Conservation (phyloP, 2,113 vertebrate genomes). For the human (Homo sapiens) region DNA sequence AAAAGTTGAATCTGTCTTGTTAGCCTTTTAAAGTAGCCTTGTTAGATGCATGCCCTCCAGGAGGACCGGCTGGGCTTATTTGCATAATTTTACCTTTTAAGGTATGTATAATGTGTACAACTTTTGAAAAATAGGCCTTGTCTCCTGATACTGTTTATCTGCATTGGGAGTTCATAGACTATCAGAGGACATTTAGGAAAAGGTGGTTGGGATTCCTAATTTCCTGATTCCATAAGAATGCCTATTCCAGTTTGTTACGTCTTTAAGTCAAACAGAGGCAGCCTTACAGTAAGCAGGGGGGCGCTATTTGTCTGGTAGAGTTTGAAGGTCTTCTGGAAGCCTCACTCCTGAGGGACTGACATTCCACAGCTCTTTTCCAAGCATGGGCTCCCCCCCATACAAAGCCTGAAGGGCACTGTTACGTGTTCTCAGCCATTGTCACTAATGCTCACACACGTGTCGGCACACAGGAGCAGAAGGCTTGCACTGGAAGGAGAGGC, state of each 20-base stretch:
- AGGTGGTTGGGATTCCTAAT: neutral
- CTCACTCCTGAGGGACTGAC: neutral
- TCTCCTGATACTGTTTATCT: neutral
- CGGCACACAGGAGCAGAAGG: too few relatives aligned
- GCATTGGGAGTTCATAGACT: neutral
- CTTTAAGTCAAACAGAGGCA: neutral
- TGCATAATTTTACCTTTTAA: constrained; percentile 26
- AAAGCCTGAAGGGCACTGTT: neutral
- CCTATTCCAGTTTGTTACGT: neutral
- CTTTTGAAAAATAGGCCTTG: constrained; percentile 45
- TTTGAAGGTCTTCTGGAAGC: neutral
- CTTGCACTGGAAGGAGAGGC: neutral
- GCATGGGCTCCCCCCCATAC: neutral
- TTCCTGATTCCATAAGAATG: neutral
- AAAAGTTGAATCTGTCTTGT: constrained; percentile 30
- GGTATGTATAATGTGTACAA: neutral
- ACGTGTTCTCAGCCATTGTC: neutral
- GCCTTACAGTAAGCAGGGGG: neutral
- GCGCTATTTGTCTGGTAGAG: too few relatives aligned
- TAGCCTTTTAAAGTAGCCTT: neutral
- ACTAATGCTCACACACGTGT: neutral
- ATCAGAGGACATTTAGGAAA: neutral
- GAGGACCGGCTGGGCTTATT: neutral
- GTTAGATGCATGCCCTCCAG: neutral
- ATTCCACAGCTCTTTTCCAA: accelerated